Evolutionary conservation across 2,797 vertebrate genomes (phyloP).

Genomic region (Hypotaenidia okinawae): DNA sequence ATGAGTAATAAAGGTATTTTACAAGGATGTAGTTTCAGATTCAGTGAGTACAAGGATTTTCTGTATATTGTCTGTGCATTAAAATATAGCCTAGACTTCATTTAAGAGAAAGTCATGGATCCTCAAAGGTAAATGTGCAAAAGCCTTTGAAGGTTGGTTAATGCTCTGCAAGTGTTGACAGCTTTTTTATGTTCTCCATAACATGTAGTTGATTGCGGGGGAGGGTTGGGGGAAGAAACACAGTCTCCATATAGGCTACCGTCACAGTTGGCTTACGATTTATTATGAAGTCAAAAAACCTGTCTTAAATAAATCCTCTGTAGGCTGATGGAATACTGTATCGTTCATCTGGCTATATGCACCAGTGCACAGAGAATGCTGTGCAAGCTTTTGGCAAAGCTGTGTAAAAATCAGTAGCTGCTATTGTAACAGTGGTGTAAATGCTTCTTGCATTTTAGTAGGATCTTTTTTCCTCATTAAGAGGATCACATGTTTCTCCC

Average conservation of each 20-base stretch:
- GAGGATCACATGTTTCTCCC: neutral
- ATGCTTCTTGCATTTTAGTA: neutral
- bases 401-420: neutral
- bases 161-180: neutral
- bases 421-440: neutral
- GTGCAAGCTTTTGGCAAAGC: neutral
- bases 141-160: neutral
- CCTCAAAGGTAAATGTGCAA: neutral
- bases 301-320: neutral
- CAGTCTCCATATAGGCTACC: neutral
- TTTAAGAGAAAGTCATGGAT: neutral
- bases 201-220: neutral
- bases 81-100: neutral
- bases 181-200: neutral
- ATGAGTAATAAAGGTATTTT: neutral
- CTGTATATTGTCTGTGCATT: neutral
- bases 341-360: fast-evolving
- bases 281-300: neutral
- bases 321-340: neutral
- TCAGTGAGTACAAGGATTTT: neutral
- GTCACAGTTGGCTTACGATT: neutral
- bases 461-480: neutral
- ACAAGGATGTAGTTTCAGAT: neutral
- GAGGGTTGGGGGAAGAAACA: neutral
- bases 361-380: fast-evolving